A percentile compares a stretch with the other conserved stretches of the same genome.
Conservation (phyloP, 2,888 invertebrate genomes). For the Philhelius pedissequus region DNA sequence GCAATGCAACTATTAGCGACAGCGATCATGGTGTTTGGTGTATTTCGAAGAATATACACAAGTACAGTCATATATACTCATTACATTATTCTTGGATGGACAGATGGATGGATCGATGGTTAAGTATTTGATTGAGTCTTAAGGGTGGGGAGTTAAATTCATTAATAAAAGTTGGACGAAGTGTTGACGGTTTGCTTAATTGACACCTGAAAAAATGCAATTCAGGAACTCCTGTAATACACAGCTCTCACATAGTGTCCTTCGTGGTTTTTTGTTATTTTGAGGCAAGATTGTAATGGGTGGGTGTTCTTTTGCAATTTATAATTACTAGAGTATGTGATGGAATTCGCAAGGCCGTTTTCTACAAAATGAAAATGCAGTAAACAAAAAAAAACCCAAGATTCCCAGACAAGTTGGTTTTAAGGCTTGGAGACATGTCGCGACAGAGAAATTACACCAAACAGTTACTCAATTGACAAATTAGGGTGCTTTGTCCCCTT, state of each 20-base stretch:
- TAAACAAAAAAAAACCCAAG: neutral
- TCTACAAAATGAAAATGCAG: neutral
- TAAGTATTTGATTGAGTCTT: slow-evolving; percentile 1
- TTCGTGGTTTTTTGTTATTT: neutral
- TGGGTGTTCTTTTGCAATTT: slow-evolving; percentile 27
- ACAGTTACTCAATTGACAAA: no score
- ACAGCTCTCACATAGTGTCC: neutral
- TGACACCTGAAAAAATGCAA: slow-evolving; percentile 47
- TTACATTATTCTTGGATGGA: neutral
- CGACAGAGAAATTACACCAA: slow-evolving; percentile 9
- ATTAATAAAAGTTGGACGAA: slow-evolving; percentile 49
- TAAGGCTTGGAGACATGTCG: slow-evolving; percentile 50
- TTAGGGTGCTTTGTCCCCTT: no score
- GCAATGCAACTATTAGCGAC: slow-evolving; percentile 43
- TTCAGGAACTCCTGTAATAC: neutral
- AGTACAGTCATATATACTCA: slow-evolving; percentile 23
- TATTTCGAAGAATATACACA: slow-evolving; percentile 45
- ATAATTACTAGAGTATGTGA: slow-evolving; percentile 28
- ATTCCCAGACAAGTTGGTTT: neutral
- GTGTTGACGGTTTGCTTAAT: slow-evolving; percentile 42
- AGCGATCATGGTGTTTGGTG: slow-evolving; percentile 45
- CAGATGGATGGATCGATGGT: neutral
- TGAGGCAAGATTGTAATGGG: slow-evolving; percentile 29
- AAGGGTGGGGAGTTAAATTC: slow-evolving; percentile 52
- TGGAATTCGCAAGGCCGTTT: slow-evolving; percentile 56